Percentiles rank a stretch among this genome's conserved stretches.
Conservation (phyloP, 2,888 invertebrate species). For the Nephrotoma appendiculata region DNA sequence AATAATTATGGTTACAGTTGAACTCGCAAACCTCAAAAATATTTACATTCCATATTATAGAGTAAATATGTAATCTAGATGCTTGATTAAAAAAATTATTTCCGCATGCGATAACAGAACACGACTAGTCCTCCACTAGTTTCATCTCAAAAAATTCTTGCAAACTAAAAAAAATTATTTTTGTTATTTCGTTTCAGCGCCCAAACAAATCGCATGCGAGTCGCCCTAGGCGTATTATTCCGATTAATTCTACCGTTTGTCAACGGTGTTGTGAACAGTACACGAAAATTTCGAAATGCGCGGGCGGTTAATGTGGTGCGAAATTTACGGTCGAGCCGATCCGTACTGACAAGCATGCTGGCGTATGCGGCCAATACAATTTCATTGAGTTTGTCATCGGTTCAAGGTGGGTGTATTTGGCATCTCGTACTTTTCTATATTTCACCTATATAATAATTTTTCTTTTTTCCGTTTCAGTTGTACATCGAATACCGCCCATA, state of each 20-base stretch:
- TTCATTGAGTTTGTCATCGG: constrained; percentile 27
- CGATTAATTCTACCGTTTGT: constrained; percentile 28
- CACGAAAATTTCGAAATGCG: constrained; percentile 24
- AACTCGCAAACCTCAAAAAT: not conserved
- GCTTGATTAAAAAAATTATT: not conserved
- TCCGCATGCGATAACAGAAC: not conserved
- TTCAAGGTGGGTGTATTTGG: constrained; percentile 23
- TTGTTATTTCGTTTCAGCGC: constrained; percentile 16
- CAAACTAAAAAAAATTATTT: not conserved
- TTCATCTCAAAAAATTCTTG: not conserved
- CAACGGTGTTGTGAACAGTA: constrained; percentile 26
- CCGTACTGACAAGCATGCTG: constrained; percentile 26
- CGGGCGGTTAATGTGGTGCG: constrained; percentile 23
- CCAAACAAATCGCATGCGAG: constrained; percentile 23
- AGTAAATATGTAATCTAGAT: too few relatives aligned
- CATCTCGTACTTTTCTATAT: not conserved
- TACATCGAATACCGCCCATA: constrained; percentile 10
- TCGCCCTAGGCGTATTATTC: constrained; percentile 27
- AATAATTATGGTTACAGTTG: not conserved
- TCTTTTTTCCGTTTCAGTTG: constrained; percentile 8
- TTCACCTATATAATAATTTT: not conserved
- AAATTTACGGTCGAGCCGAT: constrained; percentile 25
- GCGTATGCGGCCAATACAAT: constrained; percentile 31
- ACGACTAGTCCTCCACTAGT: not conserved
- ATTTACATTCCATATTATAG: not conserved